Percentiles rank a stretch among this genome's conserved stretches.
These are phyloP conservation scores for Patagioenas fasciata DNA, from an alignment of 2,113 vertebrate genomes.

Conservation along the genomic window DNA sequence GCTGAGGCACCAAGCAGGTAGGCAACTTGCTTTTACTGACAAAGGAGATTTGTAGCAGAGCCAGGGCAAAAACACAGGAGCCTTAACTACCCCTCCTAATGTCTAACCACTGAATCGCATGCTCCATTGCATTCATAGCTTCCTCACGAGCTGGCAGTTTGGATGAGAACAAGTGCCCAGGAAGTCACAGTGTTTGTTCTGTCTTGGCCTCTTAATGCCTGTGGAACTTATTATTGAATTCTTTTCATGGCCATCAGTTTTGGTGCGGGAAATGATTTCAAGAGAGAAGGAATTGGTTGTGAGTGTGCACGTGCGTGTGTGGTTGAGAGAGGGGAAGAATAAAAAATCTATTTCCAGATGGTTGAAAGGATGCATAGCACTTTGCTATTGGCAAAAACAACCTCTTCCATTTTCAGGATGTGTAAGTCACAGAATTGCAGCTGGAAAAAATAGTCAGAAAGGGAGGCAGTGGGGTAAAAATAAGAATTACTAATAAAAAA, in stretches of 20 bases:
- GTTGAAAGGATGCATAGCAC: slow-evolving; percentile 62
- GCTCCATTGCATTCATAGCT: slow-evolving; percentile 29
- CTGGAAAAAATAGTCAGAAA: slow-evolving; percentile 56
- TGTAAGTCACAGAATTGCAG: slow-evolving; percentile 61
- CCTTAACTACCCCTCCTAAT: neutral
- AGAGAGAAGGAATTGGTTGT: slow-evolving; percentile 47
- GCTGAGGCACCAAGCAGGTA: neutral
- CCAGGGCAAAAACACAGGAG: neutral
- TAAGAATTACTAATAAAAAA: slow-evolving; percentile 14
- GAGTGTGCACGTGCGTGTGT: slow-evolving; percentile 12
- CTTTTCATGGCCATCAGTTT: slow-evolving; percentile 26
- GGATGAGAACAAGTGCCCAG: slow-evolving; percentile 39
- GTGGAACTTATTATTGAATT: slow-evolving; percentile 36
- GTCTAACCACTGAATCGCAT: neutral
- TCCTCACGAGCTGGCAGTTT: slow-evolving; percentile 39
- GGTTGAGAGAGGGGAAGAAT: slow-evolving; percentile 41
- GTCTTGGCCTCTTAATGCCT: neutral
- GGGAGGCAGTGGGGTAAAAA: neutral
- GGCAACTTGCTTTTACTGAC: neutral
- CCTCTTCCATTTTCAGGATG: slow-evolving; percentile 61
- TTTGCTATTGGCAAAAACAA: slow-evolving; percentile 73
- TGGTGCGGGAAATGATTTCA: slow-evolving; percentile 39
- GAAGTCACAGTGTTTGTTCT: slow-evolving; percentile 30
- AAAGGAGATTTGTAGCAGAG: neutral
- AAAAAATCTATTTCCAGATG: slow-evolving; percentile 70